A percentile compares a stretch with the other conserved stretches of the same genome.
phyloP scores from a whole-genome alignment of 1,140 invertebrate genomes.

The Pogonomyrmex californicus region DNA sequence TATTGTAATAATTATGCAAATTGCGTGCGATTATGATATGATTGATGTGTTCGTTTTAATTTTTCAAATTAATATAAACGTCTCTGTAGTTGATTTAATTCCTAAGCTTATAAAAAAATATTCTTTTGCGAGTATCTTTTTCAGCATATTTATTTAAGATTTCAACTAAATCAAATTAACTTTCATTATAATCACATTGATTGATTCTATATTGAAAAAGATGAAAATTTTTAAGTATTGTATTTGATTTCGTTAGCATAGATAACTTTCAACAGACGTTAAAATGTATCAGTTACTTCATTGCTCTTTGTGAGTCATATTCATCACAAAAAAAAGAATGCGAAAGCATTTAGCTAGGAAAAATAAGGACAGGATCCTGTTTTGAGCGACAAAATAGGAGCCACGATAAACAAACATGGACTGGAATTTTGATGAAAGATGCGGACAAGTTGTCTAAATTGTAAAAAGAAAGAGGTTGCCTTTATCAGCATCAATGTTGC shows the following conservation, averaged over 20 bases:
- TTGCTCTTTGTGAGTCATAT: neutral
- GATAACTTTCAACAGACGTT: neutral
- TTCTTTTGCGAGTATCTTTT: neutral
- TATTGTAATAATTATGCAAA: too few species aligned
- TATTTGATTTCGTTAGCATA: neutral
- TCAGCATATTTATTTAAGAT: neutral
- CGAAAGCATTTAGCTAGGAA: neutral
- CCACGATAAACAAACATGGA: constrained; percentile 53
- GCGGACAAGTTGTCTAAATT: neutral
- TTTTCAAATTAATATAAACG: neutral
- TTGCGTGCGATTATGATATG: neutral
- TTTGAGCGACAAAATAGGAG: constrained; percentile 63
- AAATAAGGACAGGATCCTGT: constrained; percentile 37
- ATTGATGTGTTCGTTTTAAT: neutral
- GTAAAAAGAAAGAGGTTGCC: constrained; percentile 28
- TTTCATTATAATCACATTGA: neutral
- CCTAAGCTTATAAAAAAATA: neutral
- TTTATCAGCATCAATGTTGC: constrained; percentile 50
- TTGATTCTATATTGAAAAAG: neutral
- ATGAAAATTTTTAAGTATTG: neutral
- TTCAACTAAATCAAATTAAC: neutral
- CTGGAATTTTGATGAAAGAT: constrained; percentile 39
- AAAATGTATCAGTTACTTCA: neutral
- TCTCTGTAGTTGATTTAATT: neutral
- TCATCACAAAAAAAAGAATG: neutral